These are phyloP conservation scores for Tarsius wallacei DNA, from an alignment of 2,797 vertebrate species.

Conservation along the genomic window DNA sequence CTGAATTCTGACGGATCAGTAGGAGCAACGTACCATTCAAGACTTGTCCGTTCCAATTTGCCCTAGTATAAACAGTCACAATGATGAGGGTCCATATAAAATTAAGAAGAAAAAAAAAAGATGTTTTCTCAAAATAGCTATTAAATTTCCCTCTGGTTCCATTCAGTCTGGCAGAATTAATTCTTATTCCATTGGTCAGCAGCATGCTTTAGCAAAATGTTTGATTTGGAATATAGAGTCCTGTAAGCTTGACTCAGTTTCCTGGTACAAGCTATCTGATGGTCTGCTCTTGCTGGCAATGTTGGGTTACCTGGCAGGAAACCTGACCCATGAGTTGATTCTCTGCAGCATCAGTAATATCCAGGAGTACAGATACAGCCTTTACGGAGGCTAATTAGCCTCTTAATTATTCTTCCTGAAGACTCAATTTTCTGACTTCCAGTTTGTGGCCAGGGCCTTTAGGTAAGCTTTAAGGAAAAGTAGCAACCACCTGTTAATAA, in stretches of 20 bases:
- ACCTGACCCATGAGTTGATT: not conserved
- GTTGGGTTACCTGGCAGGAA: not conserved
- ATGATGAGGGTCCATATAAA: not conserved
- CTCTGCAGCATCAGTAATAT: not conserved
- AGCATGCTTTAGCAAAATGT: not conserved
- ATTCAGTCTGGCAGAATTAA: constrained; percentile 47
- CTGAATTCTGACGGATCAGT: not conserved
- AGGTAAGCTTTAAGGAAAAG: constrained; percentile 24
- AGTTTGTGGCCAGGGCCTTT: not conserved
- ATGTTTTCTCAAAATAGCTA: constrained; percentile 19
- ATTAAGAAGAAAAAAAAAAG: constrained; percentile 39
- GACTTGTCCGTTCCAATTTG: constrained; percentile 24
- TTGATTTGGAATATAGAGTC: not conserved
- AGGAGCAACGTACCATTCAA: not conserved
- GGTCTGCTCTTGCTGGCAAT: not conserved
- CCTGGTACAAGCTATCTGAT: not conserved
- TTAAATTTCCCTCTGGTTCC: not conserved
- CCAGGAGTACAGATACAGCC: not conserved
- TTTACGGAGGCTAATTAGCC: not conserved
- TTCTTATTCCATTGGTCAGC: not conserved
- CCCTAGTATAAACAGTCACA: not conserved
- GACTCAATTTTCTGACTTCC: constrained; percentile 4
- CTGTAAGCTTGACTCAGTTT: not conserved
- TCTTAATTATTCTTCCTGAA: constrained; percentile 18
- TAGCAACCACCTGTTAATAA: constrained; percentile 58